Conservation (phyloP, 2,113 vertebrate species). For the Zonotrichia leucophrys region DNA sequence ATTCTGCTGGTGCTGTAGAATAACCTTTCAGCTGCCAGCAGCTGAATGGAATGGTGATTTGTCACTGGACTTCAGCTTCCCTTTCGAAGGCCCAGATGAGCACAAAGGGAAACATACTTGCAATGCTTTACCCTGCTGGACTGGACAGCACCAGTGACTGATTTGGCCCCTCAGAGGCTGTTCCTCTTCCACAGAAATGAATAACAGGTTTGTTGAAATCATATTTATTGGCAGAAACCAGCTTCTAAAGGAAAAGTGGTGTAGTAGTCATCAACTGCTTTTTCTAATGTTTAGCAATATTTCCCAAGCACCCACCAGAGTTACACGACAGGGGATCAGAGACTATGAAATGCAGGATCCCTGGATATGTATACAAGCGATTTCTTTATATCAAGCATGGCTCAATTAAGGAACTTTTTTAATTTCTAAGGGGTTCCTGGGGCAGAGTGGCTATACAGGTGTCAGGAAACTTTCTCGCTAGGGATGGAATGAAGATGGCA, state of each 20-base stretch:
- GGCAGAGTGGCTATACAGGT: not conserved
- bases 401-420: not conserved
- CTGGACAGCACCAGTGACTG: conserved; percentile 18
- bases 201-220: not conserved
- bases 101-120: not conserved
- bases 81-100: not conserved
- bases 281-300: not conserved
- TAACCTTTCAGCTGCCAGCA: conserved; percentile 36
- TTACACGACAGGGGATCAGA: not conserved
- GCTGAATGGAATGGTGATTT: conserved; percentile 15
- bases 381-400: not conserved
- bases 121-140: not conserved
- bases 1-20: conserved; percentile 12
- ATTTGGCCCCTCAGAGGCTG: conserved; percentile 32
- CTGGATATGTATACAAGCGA: not conserved
- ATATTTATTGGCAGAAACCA: not conserved
- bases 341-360: not conserved
- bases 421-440: not conserved
- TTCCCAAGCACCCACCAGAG: not conserved
- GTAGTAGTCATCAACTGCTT: not conserved
- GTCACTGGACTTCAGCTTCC: not conserved
- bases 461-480: not conserved
- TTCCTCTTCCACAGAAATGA: conserved; percentile 49
- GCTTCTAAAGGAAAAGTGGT: not conserved
- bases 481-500: not conserved